Evolutionary conservation across 2,888 invertebrate genomes (phyloP).

Genomic region (Eristalis tenax): DNA sequence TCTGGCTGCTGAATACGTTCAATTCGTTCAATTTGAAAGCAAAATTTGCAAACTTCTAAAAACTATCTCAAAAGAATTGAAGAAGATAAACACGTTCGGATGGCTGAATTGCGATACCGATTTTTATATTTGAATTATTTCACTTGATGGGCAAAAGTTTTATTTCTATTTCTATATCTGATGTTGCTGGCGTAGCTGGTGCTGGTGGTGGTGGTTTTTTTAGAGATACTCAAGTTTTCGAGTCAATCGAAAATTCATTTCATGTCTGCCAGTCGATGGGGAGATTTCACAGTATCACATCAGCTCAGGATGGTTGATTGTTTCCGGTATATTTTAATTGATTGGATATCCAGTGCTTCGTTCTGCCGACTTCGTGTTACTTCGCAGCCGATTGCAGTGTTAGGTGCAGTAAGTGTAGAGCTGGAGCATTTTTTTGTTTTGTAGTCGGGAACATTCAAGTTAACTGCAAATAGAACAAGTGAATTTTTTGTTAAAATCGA

Average conservation of each 20-base stretch:
- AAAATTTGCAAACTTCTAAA: slow-evolving; percentile 44
- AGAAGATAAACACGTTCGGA: slow-evolving; percentile 51
- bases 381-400: slow-evolving; percentile 9
- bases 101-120: slow-evolving; percentile 45
- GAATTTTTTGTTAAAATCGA: background rate
- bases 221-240: background rate
- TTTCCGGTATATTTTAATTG: slow-evolving; percentile 44
- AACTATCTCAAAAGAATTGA: slow-evolving; percentile 54
- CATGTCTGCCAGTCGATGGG: background rate
- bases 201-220: background rate
- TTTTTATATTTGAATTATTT: slow-evolving; percentile 51
- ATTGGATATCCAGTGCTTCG: slow-evolving; percentile 41
- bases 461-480: slow-evolving; percentile 35
- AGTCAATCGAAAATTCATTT: slow-evolving; percentile 20
- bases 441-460: slow-evolving; percentile 11
- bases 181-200: background rate
- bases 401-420: slow-evolving; percentile 19
- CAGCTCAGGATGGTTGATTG: background rate
- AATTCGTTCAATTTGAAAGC: slow-evolving; percentile 37
- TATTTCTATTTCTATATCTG: slow-evolving; percentile 29
- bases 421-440: slow-evolving; percentile 15
- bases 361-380: slow-evolving; percentile 2
- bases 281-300: background rate
- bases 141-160: slow-evolving; percentile 55
- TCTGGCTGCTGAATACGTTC: slow-evolving; percentile 15